Percentiles rank a stretch among this genome's conserved stretches.
These are phyloP conservation scores for Diachasma alloeum DNA, from an alignment of 1,140 invertebrate genomes.

Conservation along the genomic window DNA sequence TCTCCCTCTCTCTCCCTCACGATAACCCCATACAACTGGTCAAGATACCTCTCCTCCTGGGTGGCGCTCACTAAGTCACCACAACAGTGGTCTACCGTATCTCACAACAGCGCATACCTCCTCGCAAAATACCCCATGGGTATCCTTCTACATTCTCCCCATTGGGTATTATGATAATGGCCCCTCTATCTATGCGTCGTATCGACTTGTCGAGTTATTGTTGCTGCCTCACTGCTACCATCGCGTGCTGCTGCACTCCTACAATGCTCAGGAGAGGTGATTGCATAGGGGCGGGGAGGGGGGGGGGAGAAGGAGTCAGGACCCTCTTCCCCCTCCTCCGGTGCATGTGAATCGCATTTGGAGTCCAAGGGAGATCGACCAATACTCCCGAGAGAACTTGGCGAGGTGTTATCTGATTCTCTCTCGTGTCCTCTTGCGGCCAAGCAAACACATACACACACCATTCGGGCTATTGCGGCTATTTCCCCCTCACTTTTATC, in stretches of 20 bases:
- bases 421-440: not conserved
- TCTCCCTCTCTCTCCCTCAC: not conserved
- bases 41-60: conserved; percentile 20
- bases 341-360: not conserved
- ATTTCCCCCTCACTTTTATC: not conserved
- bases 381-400: not conserved
- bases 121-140: conserved; percentile 8
- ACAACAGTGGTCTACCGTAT: not conserved
- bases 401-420: not conserved
- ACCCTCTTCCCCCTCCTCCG: not conserved
- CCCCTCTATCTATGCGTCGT: conserved; percentile 45
- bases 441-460: not conserved
- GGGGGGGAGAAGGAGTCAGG: not conserved
- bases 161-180: conserved; percentile 48
- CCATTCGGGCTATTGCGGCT: not conserved
- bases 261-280: not conserved
- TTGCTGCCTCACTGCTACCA: conserved; percentile 26
- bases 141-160: conserved; percentile 25
- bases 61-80: conserved; percentile 27
- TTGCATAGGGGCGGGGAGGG: not conserved
- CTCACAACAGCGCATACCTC: not conserved
- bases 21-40: not conserved
- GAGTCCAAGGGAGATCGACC: not conserved
- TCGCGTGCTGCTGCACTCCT: not conserved
- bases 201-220: conserved; percentile 51